Evolutionary conservation across 2,113 vertebrate species (phyloP).

Genomic region (Paedocypris sp.): DNA sequence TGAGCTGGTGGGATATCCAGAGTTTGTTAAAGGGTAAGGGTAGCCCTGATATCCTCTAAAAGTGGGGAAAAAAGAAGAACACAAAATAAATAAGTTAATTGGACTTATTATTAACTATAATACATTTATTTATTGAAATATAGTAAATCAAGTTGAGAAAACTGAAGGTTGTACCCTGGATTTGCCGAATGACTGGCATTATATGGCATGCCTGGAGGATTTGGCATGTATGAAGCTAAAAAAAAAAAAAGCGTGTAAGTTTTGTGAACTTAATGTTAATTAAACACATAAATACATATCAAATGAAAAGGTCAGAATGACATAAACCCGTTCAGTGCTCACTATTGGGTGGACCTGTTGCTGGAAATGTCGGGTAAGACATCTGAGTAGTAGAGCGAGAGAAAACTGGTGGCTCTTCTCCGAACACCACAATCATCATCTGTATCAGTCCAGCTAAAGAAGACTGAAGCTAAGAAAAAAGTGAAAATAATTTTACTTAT

Average conservation of each 20-base stretch:
- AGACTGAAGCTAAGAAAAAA: slow-evolving; percentile 73
- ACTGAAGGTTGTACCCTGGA: slow-evolving; percentile 21
- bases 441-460: slow-evolving; percentile 90
- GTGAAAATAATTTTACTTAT: not conserved
- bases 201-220: slow-evolving; percentile 25
- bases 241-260: not conserved
- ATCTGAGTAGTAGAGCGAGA: slow-evolving; percentile 79
- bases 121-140: too few relatives aligned
- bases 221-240: slow-evolving; percentile 28
- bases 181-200: slow-evolving; percentile 22
- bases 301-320: too few relatives aligned
- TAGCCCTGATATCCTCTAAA: slow-evolving; percentile 77
- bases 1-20: slow-evolving; percentile 70
- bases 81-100: too few relatives aligned
- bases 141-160: too few relatives aligned
- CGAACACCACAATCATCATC: slow-evolving; percentile 95
- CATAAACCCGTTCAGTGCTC: slow-evolving; percentile 40
- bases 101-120: too few relatives aligned
- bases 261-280: not conserved
- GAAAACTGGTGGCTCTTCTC: slow-evolving; percentile 93
- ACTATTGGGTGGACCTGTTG: slow-evolving; percentile 87
- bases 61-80: not conserved
- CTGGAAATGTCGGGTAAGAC: slow-evolving; percentile 75
- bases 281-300: not conserved
- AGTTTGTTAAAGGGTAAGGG: slow-evolving; percentile 70